A percentile compares a stretch with the other conserved stretches of the same genome.
Evolutionary conservation across 2,113 vertebrate genomes (phyloP).

Genomic region (Toxostoma redivivum): DNA sequence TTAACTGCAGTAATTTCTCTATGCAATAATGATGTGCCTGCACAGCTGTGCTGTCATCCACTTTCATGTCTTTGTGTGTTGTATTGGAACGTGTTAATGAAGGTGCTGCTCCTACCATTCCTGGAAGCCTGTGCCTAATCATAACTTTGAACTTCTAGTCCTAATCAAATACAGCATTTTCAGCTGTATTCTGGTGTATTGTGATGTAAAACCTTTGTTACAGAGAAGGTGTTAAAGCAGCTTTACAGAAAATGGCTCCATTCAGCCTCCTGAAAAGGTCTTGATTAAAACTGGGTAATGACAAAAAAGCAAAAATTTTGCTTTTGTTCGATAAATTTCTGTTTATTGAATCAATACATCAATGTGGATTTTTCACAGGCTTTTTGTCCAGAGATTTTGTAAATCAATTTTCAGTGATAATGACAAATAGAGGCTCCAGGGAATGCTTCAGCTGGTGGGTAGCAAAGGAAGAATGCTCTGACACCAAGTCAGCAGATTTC

Average conservation of each 20-base stretch:
- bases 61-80: background rate
- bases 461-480: background rate
- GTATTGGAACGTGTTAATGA: background rate
- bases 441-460: background rate
- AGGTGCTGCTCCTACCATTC: background rate
- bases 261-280: background rate
- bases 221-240: background rate
- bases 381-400: background rate
- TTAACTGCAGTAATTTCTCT: background rate
- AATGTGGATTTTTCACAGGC: background rate
- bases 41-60: background rate
- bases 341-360: background rate
- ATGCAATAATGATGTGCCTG: background rate
- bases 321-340: background rate
- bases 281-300: background rate
- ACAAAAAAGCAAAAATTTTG: background rate
- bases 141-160: background rate
- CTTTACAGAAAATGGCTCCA: background rate
- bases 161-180: background rate
- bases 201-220: background rate
- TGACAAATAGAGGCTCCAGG: background rate
- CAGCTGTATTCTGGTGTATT: background rate
- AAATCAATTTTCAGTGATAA: background rate
- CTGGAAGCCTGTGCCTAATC: background rate
- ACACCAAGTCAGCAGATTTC: background rate